Percentiles rank a stretch among this genome's conserved stretches.
Evolutionary conservation across 35 echinoderm and acorn worm species (phyloP).

Genomic region (Heliocidaris tuberculata): DNA sequence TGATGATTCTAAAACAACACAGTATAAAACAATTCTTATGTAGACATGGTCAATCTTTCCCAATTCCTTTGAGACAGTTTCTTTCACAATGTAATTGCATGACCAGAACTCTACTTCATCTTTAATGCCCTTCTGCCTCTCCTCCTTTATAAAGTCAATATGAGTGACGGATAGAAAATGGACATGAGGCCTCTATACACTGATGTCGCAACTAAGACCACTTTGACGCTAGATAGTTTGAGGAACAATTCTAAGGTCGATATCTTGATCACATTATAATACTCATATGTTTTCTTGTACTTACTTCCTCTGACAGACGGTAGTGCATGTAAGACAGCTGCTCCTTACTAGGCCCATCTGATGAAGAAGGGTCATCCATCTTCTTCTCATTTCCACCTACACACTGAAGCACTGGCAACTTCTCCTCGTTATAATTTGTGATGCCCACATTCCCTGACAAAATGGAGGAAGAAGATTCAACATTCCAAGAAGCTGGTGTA

Average conservation of each 20-base stretch:
- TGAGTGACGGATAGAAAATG: no score
- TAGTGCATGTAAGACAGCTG: constrained; percentile 72
- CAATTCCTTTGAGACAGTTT: no score
- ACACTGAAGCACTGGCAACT: neutral
- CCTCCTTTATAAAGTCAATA: neutral
- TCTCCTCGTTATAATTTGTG: neutral
- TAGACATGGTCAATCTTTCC: no score
- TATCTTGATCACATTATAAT: neutral
- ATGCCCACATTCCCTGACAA: neutral
- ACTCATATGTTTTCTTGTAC: neutral
- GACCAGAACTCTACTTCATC: no score
- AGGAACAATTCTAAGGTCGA: no score
- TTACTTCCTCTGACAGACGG: constrained; percentile 73
- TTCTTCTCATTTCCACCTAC: neutral
- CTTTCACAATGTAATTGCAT: no score
- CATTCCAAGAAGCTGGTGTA: neutral
- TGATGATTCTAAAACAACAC: no score
- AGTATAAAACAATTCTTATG: no score
- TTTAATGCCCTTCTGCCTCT: no score
- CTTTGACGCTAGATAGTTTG: no score
- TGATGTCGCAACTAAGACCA: no score
- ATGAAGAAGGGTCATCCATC: neutral
- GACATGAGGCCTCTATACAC: no score
- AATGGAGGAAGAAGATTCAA: neutral
- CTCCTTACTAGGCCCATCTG: constrained; percentile 71